Percentiles rank a stretch among this genome's conserved stretches.
phyloP scores from a whole-genome alignment of 2,888 invertebrate species.

The Metellina segmentata region DNA sequence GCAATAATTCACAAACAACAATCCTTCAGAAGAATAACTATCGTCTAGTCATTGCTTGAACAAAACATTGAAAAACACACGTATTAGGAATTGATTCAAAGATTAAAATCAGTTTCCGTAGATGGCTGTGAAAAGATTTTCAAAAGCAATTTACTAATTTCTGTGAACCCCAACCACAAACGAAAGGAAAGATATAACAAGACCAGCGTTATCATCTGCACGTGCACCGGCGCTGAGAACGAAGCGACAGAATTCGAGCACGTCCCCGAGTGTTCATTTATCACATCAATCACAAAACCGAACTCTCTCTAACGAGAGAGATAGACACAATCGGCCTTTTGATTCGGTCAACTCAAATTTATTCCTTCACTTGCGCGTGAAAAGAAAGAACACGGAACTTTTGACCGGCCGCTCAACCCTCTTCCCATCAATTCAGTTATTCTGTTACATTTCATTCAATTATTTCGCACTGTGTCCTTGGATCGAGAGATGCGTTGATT shows the following conservation, averaged over 20 bases:
- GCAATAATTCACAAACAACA: too few species aligned
- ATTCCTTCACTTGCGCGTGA: conserved; percentile 17
- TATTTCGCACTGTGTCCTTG: conserved; percentile 7
- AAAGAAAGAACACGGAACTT: conserved; percentile 35
- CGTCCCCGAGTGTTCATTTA: conserved; percentile 27
- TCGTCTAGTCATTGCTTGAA: too few species aligned
- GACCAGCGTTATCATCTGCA: not conserved
- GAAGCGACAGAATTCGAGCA: conserved; percentile 4
- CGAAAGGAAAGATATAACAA: not conserved
- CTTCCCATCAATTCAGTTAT: conserved; percentile 21
- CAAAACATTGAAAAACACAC: too few species aligned
- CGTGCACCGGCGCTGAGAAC: not conserved
- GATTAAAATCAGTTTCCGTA: not conserved
- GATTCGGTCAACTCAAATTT: conserved; percentile 41
- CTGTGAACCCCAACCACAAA: not conserved
- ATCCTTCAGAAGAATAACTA: too few species aligned
- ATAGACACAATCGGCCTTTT: conserved; percentile 57
- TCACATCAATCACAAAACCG: conserved; percentile 31
- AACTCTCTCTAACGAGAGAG: conserved; percentile 14
- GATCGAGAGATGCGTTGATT: not conserved
- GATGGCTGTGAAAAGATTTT: not conserved
- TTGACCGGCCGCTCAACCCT: conserved; percentile 65
- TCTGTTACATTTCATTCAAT: conserved; percentile 58
- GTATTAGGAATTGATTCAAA: too few species aligned
- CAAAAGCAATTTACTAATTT: not conserved